A percentile compares a stretch with the other conserved stretches of the same genome.
phyloP scores from a whole-genome alignment of 2,888 invertebrate species.

The Pedicia rivosa region DNA sequence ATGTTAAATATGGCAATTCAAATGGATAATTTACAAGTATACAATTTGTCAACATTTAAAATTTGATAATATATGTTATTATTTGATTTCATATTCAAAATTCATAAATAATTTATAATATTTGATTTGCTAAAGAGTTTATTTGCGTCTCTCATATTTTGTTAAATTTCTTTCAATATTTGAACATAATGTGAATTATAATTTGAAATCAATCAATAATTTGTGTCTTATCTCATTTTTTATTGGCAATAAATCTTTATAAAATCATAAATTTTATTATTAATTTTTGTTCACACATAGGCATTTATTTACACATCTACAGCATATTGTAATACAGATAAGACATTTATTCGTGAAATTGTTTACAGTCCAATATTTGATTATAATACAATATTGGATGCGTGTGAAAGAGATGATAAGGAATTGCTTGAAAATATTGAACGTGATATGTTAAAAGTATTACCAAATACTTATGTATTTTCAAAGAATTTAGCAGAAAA shows the following conservation, averaged over 20 bases:
- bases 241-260: too few relatives aligned
- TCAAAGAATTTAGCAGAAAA: slow-evolving; percentile 39
- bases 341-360: slow-evolving; percentile 31
- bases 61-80: too few relatives aligned
- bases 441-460: slow-evolving; percentile 12
- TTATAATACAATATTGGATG: background rate
- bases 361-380: slow-evolving; percentile 27
- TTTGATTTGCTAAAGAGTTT: too few relatives aligned
- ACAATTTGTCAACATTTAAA: too few relatives aligned
- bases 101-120: too few relatives aligned
- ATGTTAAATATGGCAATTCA: slow-evolving; percentile 10
- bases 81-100: too few relatives aligned
- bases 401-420: slow-evolving; percentile 5
- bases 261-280: too few relatives aligned
- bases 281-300: slow-evolving; percentile 9
- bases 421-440: slow-evolving; percentile 3
- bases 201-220: too few relatives aligned
- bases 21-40: slow-evolving; percentile 8
- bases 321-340: slow-evolving; percentile 38
- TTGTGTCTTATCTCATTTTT: too few relatives aligned
- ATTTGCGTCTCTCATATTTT: too few relatives aligned
- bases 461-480: slow-evolving; percentile 40
- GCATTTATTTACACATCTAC: slow-evolving; percentile 36
- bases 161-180: too few relatives aligned
- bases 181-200: too few relatives aligned